Evolutionary conservation across 1,140 invertebrate species (phyloP).

Genomic region (Oryctes rhinoceros): DNA sequence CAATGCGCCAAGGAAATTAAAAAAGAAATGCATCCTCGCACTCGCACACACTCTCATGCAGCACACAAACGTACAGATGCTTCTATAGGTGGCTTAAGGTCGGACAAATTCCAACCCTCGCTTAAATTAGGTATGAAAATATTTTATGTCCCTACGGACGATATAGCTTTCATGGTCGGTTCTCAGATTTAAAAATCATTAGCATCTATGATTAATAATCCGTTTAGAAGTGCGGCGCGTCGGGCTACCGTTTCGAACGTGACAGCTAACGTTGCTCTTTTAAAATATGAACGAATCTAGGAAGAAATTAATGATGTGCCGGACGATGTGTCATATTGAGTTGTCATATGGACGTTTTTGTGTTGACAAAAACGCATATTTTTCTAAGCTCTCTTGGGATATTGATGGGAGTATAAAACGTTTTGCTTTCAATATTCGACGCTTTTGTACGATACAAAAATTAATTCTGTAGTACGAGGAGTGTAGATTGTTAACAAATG

Average conservation of each 20-base stretch:
- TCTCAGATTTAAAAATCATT: conserved; percentile 35
- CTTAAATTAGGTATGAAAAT: conserved; percentile 32
- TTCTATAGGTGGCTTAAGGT: not conserved
- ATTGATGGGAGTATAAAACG: too few relatives aligned
- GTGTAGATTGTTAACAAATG: too few relatives aligned
- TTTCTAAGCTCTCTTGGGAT: too few relatives aligned
- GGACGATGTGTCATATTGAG: conserved; percentile 27
- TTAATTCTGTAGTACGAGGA: too few relatives aligned
- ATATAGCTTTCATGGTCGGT: conserved; percentile 21
- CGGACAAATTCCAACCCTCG: conserved; percentile 3
- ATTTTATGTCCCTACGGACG: conserved; percentile 27
- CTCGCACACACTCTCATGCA: not conserved
- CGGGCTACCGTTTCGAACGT: not conserved
- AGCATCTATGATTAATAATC: conserved; percentile 29
- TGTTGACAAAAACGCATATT: not conserved
- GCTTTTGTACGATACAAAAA: too few relatives aligned
- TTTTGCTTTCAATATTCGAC: too few relatives aligned
- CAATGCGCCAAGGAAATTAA: conserved; percentile 32
- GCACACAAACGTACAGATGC: not conserved
- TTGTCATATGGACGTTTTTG: not conserved
- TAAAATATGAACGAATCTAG: not conserved
- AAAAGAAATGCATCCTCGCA: conserved; percentile 6
- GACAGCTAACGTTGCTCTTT: not conserved
- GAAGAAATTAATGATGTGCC: not conserved
- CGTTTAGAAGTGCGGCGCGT: not conserved